A percentile compares a stretch with the other conserved stretches of the same genome.
Conservation (phyloP, 2,113 vertebrate genomes). For the zebrafish (Danio rerio) region DNA sequence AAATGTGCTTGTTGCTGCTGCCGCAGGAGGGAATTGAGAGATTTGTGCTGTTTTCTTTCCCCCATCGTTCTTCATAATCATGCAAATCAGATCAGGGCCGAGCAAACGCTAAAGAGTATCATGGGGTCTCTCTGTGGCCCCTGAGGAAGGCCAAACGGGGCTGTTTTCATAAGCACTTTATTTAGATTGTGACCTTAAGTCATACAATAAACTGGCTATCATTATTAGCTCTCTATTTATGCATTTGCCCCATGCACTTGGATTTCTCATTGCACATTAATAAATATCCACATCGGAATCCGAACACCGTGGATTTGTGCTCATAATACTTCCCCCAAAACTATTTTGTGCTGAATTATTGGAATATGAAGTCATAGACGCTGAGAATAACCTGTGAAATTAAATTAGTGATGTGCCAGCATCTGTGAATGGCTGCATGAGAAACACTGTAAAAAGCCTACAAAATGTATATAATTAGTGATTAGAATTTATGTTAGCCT, state of each 20-base stretch:
- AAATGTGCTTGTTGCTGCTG: constrained; percentile 40
- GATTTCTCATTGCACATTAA: constrained; percentile 10
- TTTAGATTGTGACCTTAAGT: constrained; percentile 38
- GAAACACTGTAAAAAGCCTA: background rate
- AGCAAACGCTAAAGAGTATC: constrained; percentile 28
- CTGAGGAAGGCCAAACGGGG: background rate
- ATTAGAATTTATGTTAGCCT: background rate
- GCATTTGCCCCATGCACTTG: background rate
- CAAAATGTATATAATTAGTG: background rate
- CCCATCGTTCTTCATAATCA: constrained; percentile 37
- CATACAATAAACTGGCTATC: constrained; percentile 24
- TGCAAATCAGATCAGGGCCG: constrained; percentile 50
- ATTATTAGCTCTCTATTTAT: constrained; percentile 22
- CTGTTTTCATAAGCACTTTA: constrained; percentile 36
- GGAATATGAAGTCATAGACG: background rate
- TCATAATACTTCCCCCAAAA: background rate
- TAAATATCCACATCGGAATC: background rate
- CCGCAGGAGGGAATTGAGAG: constrained; percentile 28
- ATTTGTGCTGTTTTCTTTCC: constrained; percentile 34
- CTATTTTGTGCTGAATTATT: background rate
- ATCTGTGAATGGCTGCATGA: background rate
- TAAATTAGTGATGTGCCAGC: background rate
- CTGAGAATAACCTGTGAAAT: background rate
- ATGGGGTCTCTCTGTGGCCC: background rate
- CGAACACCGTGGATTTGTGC: background rate